Percentiles rank a stretch among this genome's conserved stretches.
phyloP scores from a whole-genome alignment of 2,888 invertebrate genomes.

The Thereva unica region DNA sequence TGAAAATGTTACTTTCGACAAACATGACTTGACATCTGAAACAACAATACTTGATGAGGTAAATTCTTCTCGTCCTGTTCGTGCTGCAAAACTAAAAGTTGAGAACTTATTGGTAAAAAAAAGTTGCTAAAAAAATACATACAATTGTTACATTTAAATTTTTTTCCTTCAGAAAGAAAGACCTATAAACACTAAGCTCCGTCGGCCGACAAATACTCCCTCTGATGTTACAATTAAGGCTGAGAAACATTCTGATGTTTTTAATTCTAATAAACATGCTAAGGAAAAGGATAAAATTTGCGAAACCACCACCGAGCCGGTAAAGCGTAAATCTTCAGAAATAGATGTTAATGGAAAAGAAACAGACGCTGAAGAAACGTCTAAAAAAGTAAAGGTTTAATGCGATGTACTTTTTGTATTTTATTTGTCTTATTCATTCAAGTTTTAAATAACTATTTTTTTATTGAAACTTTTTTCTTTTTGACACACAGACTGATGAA shows the following conservation, averaged over 20 bases:
- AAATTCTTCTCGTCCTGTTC: conserved; percentile 47
- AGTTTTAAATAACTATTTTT: neutral
- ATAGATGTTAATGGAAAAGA: conserved; percentile 1
- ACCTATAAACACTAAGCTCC: conserved; percentile 47
- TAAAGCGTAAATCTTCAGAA: conserved; percentile 29
- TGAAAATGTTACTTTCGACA: neutral
- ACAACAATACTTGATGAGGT: neutral
- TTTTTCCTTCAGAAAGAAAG: conserved; percentile 47
- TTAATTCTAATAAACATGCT: neutral
- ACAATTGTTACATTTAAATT: neutral
- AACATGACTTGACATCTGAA: neutral
- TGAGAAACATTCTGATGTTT: conserved; percentile 42
- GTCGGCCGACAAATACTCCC: conserved; percentile 47
- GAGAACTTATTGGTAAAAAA: conserved; percentile 48
- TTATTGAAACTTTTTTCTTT: neutral
- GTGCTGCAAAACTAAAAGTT: conserved; percentile 51
- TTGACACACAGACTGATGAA: conserved; percentile 29
- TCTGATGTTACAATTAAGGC: conserved; percentile 46
- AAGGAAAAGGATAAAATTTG: neutral
- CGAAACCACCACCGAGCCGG: neutral
- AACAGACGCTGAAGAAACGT: conserved; percentile 8
- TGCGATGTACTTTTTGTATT: conserved; percentile 1
- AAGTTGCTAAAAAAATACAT: neutral
- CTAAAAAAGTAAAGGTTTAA: conserved; percentile 42
- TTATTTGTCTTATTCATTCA: neutral